Percentiles rank a stretch among this genome's conserved stretches.
Evolutionary conservation across 2,797 vertebrate genomes (phyloP).

Genomic region (Sebastes vulpes): DNA sequence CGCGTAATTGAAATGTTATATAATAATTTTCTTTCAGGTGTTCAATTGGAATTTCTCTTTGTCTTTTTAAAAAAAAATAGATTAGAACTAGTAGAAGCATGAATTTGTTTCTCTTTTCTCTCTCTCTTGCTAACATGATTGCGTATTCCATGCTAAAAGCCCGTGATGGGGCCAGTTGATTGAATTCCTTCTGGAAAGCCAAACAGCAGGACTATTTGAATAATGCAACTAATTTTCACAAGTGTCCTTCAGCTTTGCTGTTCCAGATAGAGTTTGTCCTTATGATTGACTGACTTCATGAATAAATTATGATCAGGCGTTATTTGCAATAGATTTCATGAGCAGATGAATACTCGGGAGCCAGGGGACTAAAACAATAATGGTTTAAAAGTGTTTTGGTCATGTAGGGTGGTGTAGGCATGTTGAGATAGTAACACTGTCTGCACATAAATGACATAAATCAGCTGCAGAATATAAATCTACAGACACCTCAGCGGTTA

Average conservation of each 20-base stretch:
- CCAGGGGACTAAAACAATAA: neutral
- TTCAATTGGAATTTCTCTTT: neutral
- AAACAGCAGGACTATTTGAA: conserved; percentile 58
- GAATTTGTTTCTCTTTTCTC: neutral
- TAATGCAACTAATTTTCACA: conserved; percentile 69
- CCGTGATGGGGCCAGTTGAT: conserved; percentile 26
- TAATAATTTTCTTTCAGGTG: neutral
- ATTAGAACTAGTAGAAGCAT: neutral
- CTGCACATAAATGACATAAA: neutral
- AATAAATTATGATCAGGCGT: conserved; percentile 38
- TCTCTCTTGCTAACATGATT: neutral
- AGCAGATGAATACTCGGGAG: conserved; percentile 15
- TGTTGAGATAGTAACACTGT: neutral
- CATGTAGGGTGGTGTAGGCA: neutral
- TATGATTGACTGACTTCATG: conserved; percentile 35
- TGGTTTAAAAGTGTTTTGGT: neutral
- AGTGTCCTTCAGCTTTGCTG: conserved; percentile 64
- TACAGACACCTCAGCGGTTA: neutral
- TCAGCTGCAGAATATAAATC: neutral
- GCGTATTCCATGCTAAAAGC: conserved; percentile 36
- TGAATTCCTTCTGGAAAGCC: conserved; percentile 51
- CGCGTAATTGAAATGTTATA: neutral
- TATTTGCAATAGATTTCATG: conserved; percentile 27
- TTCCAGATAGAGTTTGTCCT: conserved; percentile 27
- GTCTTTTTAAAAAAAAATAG: neutral